Conservation (phyloP, 1,140 invertebrate genomes). For the Diachasma alloeum region DNA sequence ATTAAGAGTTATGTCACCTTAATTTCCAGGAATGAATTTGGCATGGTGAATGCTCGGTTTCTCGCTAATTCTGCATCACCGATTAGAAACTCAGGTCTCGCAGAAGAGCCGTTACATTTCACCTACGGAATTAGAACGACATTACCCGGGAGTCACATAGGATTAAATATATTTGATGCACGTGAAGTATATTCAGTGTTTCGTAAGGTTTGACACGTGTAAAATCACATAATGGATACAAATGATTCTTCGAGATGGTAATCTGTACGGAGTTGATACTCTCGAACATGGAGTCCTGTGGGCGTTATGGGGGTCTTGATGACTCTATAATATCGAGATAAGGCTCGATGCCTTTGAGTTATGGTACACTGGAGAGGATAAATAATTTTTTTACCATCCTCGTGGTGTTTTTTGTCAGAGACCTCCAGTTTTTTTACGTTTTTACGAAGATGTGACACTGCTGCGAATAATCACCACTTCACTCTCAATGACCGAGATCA, state of each 20-base stretch:
- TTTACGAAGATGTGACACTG: not conserved
- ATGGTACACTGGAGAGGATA: not conserved
- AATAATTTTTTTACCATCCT: not conserved
- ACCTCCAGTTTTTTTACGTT: not conserved
- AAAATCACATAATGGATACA: constrained; percentile 8
- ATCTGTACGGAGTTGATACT: not conserved
- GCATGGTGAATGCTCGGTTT: constrained; percentile 2
- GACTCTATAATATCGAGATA: constrained; percentile 1
- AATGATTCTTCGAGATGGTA: not conserved
- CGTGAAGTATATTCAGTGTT: not conserved
- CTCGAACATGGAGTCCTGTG: not conserved
- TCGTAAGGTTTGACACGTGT: not conserved
- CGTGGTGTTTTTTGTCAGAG: not conserved
- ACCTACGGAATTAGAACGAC: constrained; percentile 7
- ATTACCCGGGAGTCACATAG: not conserved
- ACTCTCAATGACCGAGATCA: constrained; percentile 15
- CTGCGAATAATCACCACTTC: not conserved
- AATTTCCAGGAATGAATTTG: constrained; percentile 16
- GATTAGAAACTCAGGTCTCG: constrained; percentile 1
- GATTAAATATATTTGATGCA: not conserved
- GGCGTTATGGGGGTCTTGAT: not conserved
- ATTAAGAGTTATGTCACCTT: not conserved
- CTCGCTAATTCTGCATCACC: constrained; percentile 7
- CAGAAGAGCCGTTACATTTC: constrained; percentile 5
- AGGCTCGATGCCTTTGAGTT: not conserved